Base-by-base conservation (phyloP, 2,888 invertebrate species). In the Drosophila koepferae region DNA sequence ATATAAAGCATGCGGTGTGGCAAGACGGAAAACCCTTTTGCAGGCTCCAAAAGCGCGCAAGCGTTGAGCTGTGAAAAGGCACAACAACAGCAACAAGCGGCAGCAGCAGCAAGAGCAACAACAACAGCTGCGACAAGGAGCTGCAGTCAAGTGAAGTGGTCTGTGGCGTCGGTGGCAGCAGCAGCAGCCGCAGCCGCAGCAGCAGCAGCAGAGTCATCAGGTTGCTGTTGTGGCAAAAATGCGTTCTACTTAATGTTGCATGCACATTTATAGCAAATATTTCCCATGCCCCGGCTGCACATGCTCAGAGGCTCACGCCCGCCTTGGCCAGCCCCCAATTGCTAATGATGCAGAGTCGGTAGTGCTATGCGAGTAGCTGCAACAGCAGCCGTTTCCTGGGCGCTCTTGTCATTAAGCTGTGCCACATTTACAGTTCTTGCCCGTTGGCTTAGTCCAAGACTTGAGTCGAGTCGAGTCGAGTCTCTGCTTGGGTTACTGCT, bases 251-350 rank as follows among this genome's bases (percentile, higher is more conserved):
- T 86, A 88, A 86, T 86, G 86, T 86, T 88, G 86, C 84, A 88
- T 88, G 89, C 84, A 88, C 84, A 88, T 83, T 88, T 88, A 86
- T 88, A 82, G 86, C 86, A 86, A 86, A 88, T 86, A 86, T 84
- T 86, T 88, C 88, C 78, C 88, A 88, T 82, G 86, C 74, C 58
- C 56, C 51, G 58, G 64, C 80, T 61, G 48, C 49, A 36, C 34
- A 53, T 31, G 49, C 49, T 36, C 34, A 36, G 48, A 28, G 34
- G 51, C 51, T 12, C 34, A 51, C 68, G 71, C 69, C 71, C 72
- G 82, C 80, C 76, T 72, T 70, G 44, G 61, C 74, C 85, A 72
- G 81, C 88, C 86, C 83, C 78, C 80, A 77, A 86, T 81, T 86
- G 86, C 87, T 85, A 85, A 85, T 85, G 85, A 85, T 85, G 85